Evolutionary conservation across 2,797 vertebrate species (phyloP), one percentile per base, ranked within the genome.

Genomic region (Ammospiza maritima): DNA sequence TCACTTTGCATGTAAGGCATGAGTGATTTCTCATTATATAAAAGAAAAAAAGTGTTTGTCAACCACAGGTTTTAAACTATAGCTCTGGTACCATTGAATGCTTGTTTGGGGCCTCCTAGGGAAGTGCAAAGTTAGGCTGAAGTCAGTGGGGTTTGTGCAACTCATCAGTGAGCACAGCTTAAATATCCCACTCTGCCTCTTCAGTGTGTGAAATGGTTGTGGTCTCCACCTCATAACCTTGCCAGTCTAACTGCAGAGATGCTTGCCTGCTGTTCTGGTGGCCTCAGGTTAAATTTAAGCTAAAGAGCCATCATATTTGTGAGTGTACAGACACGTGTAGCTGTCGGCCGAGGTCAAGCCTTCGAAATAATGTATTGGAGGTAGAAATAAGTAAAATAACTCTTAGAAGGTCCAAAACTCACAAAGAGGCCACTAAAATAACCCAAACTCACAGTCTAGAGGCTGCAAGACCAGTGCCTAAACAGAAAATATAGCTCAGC

Each of bases 131-230:
- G 5, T 23, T 36, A 56, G 30, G 38, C 58, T 84, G 66, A 51
- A 61, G 65, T 32, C 51, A 40, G 0, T 14, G 11, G 25, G 27
- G 8, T 38, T 53, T 38, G 34, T 66, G 36, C 32, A 75, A 40
- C 18, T 12, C 32, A 51, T 17, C 26, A 26, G 30, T 0, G 1
- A 60, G 4, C 42, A 26, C 0, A 0, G 38, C 36, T 58, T 48
- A 69, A 73, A 75, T 34, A 74, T 34, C 16, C 17, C 5, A 5
- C 27, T 67, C 53, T 78, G 69, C 53, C 22, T 60, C 16, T 32
- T 50, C 38, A 51, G 5, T 29, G 6, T 45, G 13, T 48, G 51
- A 70, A 14, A 7, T 57, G n/a, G 27, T 51, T 60, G 13, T 25
- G 56, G 20, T 45, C 32, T 73, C 38, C 62, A 9, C 8, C 45